These are phyloP conservation scores for Cotesia glomerata DNA, from an alignment of 1,140 invertebrate species.

Conservation along the genomic window DNA sequence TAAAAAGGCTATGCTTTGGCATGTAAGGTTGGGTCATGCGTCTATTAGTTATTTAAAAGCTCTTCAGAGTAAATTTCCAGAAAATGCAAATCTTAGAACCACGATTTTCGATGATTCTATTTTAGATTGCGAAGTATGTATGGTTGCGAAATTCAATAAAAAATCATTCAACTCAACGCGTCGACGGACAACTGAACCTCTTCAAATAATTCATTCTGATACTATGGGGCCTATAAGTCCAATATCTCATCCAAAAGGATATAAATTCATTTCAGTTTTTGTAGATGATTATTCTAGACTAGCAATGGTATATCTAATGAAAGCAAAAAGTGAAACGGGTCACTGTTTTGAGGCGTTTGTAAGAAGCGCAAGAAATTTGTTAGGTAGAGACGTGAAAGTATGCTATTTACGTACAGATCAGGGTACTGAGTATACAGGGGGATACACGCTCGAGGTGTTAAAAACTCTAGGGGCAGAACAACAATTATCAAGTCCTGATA, in stretches of 20 bases:
- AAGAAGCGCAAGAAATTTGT: slow-evolving; percentile 22
- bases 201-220: slow-evolving; percentile 32
- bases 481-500: slow-evolving; percentile 36
- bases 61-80: slow-evolving; percentile 27
- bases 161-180: slow-evolving; percentile 29
- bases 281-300: slow-evolving; percentile 30
- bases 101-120: slow-evolving; percentile 32
- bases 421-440: slow-evolving; percentile 29
- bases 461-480: slow-evolving; percentile 21
- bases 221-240: slow-evolving; percentile 28
- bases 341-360: slow-evolving; percentile 28
- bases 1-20: slow-evolving; percentile 37
- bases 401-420: slow-evolving; percentile 11
- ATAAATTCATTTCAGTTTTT: slow-evolving; percentile 31
- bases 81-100: slow-evolving; percentile 20
- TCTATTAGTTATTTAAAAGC: slow-evolving; percentile 31
- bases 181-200: slow-evolving; percentile 24
- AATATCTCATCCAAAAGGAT: not conserved
- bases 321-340: slow-evolving; percentile 28
- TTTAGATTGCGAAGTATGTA: slow-evolving; percentile 35
- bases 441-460: slow-evolving; percentile 22
- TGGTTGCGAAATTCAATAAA: slow-evolving; percentile 33
- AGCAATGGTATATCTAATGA: slow-evolving; percentile 28
- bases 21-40: slow-evolving; percentile 34
- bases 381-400: slow-evolving; percentile 23